phyloP scores from a whole-genome alignment of 2,113 vertebrate species.

The Podiceps cristatus region DNA sequence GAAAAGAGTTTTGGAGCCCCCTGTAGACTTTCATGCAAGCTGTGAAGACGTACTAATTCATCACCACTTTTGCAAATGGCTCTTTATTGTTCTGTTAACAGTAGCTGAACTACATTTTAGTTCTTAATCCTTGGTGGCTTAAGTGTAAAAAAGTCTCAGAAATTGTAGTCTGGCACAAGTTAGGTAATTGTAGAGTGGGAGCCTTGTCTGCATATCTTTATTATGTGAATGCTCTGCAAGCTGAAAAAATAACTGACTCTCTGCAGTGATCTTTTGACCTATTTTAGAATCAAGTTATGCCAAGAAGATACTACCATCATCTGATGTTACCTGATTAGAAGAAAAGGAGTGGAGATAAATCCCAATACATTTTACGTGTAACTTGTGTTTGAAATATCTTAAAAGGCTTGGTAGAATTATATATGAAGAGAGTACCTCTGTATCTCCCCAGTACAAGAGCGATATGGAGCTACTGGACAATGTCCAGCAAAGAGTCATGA shows the following conservation, averaged over 20 bases:
- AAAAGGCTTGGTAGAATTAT: neutral
- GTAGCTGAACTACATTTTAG: neutral
- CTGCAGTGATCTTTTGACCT: neutral
- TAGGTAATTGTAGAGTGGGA: neutral
- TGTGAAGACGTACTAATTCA: neutral
- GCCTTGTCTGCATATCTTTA: neutral
- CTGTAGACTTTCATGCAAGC: neutral
- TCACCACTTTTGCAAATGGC: neutral
- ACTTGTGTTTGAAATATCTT: neutral
- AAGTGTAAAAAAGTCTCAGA: neutral
- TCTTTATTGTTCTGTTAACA: neutral
- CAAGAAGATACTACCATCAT: neutral
- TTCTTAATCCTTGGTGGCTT: neutral
- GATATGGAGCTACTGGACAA: neutral
- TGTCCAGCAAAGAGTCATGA: neutral
- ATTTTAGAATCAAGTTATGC: neutral
- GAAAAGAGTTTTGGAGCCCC: constrained; percentile 53
- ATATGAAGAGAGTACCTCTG: accelerated
- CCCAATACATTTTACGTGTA: neutral
- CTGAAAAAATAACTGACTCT: neutral
- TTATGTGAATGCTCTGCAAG: neutral
- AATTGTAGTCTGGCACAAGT: neutral
- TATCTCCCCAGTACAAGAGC: neutral
- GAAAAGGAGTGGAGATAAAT: neutral
- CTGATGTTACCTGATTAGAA: neutral